Percentiles rank a stretch among this genome's conserved stretches.
Conservation (phyloP, 2,888 invertebrate genomes). For the Athalia circularis region DNA sequence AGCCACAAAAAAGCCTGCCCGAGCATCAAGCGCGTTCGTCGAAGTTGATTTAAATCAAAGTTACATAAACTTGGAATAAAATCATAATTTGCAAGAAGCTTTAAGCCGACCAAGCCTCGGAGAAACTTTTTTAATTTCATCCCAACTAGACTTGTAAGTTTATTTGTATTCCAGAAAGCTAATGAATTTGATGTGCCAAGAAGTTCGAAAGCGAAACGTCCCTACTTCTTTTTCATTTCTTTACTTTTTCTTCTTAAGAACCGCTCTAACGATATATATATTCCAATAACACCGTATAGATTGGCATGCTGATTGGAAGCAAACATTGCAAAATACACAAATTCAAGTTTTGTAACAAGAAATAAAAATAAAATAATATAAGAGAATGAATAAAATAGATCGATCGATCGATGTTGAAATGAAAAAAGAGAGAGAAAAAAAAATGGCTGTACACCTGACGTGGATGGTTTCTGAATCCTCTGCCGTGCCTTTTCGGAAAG, state of each 20-base stretch:
- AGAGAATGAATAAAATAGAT: background rate
- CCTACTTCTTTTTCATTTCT: too few relatives aligned
- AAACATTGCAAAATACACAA: background rate
- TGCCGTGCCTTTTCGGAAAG: too few relatives aligned
- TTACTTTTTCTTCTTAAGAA: too few relatives aligned
- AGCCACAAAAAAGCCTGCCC: background rate
- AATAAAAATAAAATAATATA: too few relatives aligned
- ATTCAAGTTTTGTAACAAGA: background rate
- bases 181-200: constrained; percentile 29
- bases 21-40: constrained; percentile 27
- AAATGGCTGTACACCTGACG: too few relatives aligned
- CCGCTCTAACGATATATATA: too few relatives aligned
- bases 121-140: constrained; percentile 44
- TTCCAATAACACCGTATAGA: too few relatives aligned
- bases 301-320: too few relatives aligned
- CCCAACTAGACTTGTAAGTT: constrained; percentile 42
- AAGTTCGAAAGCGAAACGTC: too few relatives aligned
- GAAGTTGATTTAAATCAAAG: constrained; percentile 43
- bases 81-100: constrained; percentile 43
- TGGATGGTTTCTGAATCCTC: too few relatives aligned
- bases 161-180: constrained; percentile 38
- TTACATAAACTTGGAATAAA: constrained; percentile 41
- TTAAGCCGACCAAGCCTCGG: constrained; percentile 27
- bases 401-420: too few relatives aligned
- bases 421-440: too few relatives aligned